Conservation (phyloP, 2,797 vertebrate genomes). For the Pseudomugil gertrudae region DNA sequence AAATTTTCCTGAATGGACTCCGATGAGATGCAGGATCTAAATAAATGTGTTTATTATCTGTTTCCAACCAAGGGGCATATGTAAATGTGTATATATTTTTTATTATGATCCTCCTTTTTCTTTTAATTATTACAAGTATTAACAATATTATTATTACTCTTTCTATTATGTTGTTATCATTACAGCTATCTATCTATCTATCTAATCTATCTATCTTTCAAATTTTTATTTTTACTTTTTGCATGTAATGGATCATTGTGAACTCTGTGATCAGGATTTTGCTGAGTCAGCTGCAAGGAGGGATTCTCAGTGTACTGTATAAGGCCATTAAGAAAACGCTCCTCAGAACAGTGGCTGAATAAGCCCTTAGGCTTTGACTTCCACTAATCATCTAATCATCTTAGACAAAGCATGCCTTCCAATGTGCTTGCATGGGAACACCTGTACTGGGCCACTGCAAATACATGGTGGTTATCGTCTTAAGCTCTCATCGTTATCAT, state of each 20-base stretch:
- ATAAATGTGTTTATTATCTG: not conserved
- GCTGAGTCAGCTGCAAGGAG: conserved; percentile 72
- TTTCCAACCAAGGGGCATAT: not conserved
- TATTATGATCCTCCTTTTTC: too few relatives aligned
- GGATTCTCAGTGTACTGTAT: conserved; percentile 52
- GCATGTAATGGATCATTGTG: conserved; percentile 32
- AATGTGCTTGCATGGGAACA: conserved; percentile 73
- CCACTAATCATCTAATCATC: conserved; percentile 83
- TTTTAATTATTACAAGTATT: too few relatives aligned
- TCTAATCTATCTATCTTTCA: too few relatives aligned
- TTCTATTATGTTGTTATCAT: too few relatives aligned
- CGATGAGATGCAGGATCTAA: not conserved
- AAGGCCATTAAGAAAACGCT: conserved; percentile 73
- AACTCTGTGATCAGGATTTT: conserved; percentile 41
- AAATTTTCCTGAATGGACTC: not conserved
- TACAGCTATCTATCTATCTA: too few relatives aligned
- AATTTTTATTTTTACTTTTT: conserved; percentile 22
- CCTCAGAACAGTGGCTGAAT: conserved; percentile 67
- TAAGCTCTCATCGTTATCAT: conserved; percentile 37
- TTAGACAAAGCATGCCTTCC: conserved; percentile 78
- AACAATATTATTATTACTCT: too few relatives aligned
- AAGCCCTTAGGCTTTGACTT: conserved; percentile 78
- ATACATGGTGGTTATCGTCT: conserved; percentile 27
- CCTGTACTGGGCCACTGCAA: conserved; percentile 43
- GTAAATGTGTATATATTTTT: too few relatives aligned